Percentiles rank a stretch among this genome's conserved stretches.
Evolutionary conservation across 1,140 invertebrate species (phyloP).

Genomic region (Andricus grossulariae): DNA sequence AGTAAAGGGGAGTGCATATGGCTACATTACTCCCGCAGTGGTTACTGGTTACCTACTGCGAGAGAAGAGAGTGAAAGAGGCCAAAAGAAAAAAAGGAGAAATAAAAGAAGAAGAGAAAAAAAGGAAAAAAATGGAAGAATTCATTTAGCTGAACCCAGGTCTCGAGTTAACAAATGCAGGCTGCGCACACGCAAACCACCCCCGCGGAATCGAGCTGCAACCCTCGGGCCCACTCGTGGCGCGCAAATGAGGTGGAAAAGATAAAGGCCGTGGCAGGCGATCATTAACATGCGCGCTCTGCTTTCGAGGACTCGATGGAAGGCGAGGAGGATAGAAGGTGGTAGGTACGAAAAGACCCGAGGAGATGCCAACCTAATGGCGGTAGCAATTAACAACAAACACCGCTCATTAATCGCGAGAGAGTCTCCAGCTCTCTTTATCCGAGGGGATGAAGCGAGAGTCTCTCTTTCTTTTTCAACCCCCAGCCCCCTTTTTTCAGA

Average conservation of each 20-base stretch:
- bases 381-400: conserved; percentile 77
- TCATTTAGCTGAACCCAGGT: conserved; percentile 27
- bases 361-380: conserved; percentile 75
- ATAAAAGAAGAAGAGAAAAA: conserved; percentile 46
- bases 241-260: conserved; percentile 77
- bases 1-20: conserved; percentile 41
- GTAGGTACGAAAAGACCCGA: conserved; percentile 35
- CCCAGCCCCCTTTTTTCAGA: not conserved
- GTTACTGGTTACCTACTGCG: conserved; percentile 52
- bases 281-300: conserved; percentile 74
- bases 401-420: conserved; percentile 75
- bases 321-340: conserved; percentile 36
- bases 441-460: conserved; percentile 25
- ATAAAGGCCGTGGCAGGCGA: conserved; percentile 73
- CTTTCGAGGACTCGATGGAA: conserved; percentile 62
- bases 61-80: conserved; percentile 4
- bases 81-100: conserved; percentile 18
- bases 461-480: conserved; percentile 32
- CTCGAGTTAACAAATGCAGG: conserved; percentile 46
- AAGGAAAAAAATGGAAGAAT: conserved; percentile 45
- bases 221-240: conserved; percentile 59
- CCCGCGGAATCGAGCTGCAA: conserved; percentile 42
- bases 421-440: conserved; percentile 47
- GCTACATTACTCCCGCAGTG: conserved; percentile 46
- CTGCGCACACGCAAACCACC: conserved; percentile 32